Percentiles rank a stretch among this genome's conserved stretches.
Evolutionary conservation across 2,888 invertebrate species (phyloP).

Genomic region (Polydrusus pterygomalis): DNA sequence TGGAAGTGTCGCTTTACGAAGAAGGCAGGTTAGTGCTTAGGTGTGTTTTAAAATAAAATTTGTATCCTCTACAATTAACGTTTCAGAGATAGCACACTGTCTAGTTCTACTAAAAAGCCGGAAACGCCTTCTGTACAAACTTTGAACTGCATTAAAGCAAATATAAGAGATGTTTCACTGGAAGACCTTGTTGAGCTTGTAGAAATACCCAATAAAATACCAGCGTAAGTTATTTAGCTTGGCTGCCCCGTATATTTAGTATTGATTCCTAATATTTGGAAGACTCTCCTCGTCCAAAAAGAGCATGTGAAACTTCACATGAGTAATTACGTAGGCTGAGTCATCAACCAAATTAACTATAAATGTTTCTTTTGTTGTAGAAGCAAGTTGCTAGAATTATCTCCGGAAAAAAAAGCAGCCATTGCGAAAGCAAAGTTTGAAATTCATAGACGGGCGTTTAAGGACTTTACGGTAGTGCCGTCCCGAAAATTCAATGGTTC

Average conservation of each 20-base stretch:
- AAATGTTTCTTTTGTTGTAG: neutral
- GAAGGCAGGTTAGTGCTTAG: no score
- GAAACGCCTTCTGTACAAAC: neutral
- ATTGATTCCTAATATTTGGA: no score
- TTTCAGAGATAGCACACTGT: neutral
- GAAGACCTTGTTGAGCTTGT: neutral
- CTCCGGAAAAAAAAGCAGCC: neutral
- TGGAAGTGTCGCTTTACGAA: no score
- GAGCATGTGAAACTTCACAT: no score
- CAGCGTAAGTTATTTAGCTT: neutral
- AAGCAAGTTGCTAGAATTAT: neutral
- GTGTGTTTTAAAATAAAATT: no score
- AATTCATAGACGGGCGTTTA: neutral
- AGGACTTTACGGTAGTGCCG: neutral
- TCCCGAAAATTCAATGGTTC: neutral
- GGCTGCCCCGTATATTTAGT: no score
- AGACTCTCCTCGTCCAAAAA: no score
- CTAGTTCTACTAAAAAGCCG: neutral
- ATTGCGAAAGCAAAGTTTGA: neutral
- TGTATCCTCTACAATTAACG: neutral
- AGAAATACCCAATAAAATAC: neutral
- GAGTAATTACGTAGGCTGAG: no score
- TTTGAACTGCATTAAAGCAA: neutral
- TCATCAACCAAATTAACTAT: neutral
- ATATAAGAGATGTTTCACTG: neutral